Conservation (phyloP, 2,888 invertebrate species). For the Ophioninae sp. region DNA sequence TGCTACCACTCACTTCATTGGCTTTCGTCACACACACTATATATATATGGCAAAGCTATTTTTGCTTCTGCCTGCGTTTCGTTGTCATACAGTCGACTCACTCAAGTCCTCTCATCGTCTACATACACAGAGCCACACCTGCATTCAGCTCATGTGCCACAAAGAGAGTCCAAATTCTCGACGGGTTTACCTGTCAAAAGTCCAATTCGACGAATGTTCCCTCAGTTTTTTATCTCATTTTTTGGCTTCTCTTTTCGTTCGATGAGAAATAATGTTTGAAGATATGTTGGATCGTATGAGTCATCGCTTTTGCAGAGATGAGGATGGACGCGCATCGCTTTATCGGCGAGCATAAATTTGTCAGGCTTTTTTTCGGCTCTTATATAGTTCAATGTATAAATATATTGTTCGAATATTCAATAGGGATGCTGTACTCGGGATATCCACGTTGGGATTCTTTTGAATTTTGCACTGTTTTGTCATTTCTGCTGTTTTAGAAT, state of each 20-base stretch:
- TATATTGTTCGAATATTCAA: too few relatives aligned
- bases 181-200: slow-evolving; percentile 58
- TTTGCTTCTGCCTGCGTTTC: slow-evolving; percentile 46
- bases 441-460: too few relatives aligned
- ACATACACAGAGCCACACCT: slow-evolving; percentile 29
- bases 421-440: too few relatives aligned
- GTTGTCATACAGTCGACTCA: slow-evolving; percentile 53
- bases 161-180: slow-evolving; percentile 52
- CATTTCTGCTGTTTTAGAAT: too few relatives aligned
- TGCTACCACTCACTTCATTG: slow-evolving; percentile 58
- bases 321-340: too few relatives aligned
- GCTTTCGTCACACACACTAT: slow-evolving; percentile 40
- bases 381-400: too few relatives aligned
- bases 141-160: slow-evolving; percentile 48
- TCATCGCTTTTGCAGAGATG: slow-evolving; percentile 17
- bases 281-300: slow-evolving; percentile 15
- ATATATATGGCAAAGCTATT: slow-evolving; percentile 35
- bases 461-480: too few relatives aligned
- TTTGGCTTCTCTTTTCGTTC: slow-evolving; percentile 5
- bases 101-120: slow-evolving; percentile 29
- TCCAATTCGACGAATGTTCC: slow-evolving; percentile 37
- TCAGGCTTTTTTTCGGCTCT: too few relatives aligned
- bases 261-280: slow-evolving; percentile 15
- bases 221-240: slow-evolving; percentile 1
- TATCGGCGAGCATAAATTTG: too few relatives aligned